Conservation (phyloP, 2,113 vertebrate species). For the Sinocyclocheilus anophthalmus region DNA sequence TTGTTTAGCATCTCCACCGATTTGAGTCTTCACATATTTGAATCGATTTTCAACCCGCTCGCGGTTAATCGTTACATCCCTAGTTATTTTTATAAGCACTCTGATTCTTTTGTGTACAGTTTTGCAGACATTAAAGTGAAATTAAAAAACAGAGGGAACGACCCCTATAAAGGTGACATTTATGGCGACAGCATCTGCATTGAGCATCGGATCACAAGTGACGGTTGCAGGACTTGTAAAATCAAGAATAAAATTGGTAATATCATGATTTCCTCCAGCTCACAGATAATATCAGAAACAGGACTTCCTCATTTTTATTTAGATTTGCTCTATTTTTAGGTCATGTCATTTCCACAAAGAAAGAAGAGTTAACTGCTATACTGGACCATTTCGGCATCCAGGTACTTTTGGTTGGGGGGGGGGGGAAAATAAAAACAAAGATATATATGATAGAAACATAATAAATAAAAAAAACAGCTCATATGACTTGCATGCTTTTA, state of each 20-base stretch:
- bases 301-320: not conserved
- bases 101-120: slow-evolving; percentile 61
- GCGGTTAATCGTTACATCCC: no score
- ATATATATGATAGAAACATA: no score
- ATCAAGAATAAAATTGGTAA: slow-evolving; percentile 84
- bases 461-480: not conserved
- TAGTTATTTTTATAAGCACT: not conserved
- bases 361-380: slow-evolving; percentile 84
- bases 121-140: slow-evolving; percentile 85
- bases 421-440: no score
- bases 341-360: slow-evolving; percentile 79
- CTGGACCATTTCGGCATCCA: slow-evolving; percentile 94
- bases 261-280: not conserved
- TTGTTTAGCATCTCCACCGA: no score
- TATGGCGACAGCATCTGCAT: slow-evolving; percentile 83
- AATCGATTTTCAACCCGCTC: no score
- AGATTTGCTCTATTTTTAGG: slow-evolving; percentile 62
- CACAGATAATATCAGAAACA: not conserved
- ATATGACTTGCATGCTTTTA: no score
- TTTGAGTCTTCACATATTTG: no score
- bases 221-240: slow-evolving; percentile 82
- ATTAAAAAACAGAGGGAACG: slow-evolving; percentile 84
- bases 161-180: slow-evolving; percentile 80
- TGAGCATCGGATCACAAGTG: slow-evolving; percentile 80
- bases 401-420: slow-evolving; percentile 65